Base-by-base conservation (phyloP, 2,797 vertebrate genomes). In the Rhyacichthys aspro region DNA sequence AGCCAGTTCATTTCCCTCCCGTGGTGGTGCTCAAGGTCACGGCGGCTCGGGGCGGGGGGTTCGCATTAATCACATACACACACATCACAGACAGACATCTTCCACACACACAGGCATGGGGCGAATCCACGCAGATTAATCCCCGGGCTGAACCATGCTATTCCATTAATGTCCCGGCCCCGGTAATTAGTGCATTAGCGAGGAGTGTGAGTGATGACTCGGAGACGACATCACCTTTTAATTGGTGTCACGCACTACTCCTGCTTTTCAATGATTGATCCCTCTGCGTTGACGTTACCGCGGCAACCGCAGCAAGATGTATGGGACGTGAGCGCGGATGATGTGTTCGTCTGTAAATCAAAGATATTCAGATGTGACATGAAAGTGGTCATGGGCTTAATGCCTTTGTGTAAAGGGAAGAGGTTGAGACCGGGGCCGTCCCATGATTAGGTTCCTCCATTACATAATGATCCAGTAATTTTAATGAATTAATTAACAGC, bases 111-210 rank as follows among this genome's bases (percentile, higher is more conserved):
- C 53, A 41, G 43, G n/a, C 55, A 17, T 10, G 17, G 59, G 37
- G 64, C 39, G 42, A 85, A 86, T 83, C 79, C 84, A 87, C 85
- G 89, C 80, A 88, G 87, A 90, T 91, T 88, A 88, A 89, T 91
- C 84, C 88, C 85, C 75, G 54, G 83, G 81, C 80, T 76, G 79
- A 88, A 88, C 86, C 88, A 86, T 86, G 83, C 79, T 82, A 85
- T 89, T 85, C 85, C 86, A 88, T 90, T 90, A 90, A 89, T 88
- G 87, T 87, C 86, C 73, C 82, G 42, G 86, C 87, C 86, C 86
- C 66, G 77, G 86, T 91, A 90, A 91, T 91, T 91, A 88, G 89
- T 86, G 81, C 82, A 87, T 90, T 84, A 88, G 79, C 75, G 82
- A 86, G 67, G 76, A 86, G 81, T 82, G 72, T 89, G 89, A 89